These are phyloP conservation scores for Caenorhabditis remanei DNA, from an alignment of 1,140 invertebrate species.

Conservation along the genomic window DNA sequence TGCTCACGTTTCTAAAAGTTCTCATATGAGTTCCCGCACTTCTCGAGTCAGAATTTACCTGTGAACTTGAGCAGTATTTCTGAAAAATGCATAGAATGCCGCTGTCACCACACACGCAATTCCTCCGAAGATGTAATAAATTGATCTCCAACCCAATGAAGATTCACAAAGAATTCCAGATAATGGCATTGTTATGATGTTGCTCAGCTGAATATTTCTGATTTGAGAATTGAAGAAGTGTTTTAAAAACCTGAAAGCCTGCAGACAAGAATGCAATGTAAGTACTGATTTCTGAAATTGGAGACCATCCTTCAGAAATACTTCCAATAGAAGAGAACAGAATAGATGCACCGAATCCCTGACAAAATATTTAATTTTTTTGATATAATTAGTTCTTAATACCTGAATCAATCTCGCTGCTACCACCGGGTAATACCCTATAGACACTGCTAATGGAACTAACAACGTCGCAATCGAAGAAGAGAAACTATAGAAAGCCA, in stretches of 20 bases:
- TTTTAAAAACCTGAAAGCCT: background rate
- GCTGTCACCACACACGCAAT: conserved; percentile 54
- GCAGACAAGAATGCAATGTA: conserved; percentile 70
- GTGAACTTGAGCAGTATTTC: conserved; percentile 63
- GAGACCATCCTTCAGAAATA: conserved; percentile 13
- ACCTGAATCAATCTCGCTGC: conserved; percentile 72
- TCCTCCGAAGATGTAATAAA: conserved; percentile 66
- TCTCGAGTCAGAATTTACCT: background rate
- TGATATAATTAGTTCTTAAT: background rate
- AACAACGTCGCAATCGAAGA: conserved; percentile 74
- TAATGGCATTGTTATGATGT: conserved; percentile 69
- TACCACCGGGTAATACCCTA: conserved; percentile 68
- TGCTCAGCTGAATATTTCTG: conserved; percentile 60
- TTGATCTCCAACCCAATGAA: conserved; percentile 62
- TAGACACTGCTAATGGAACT: conserved; percentile 69
- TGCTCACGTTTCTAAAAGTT: conserved; percentile 50
- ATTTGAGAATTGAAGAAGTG: background rate
- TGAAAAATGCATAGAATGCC: conserved; percentile 65
- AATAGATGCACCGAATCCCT: conserved; percentile 63
- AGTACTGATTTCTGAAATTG: conserved; percentile 7
- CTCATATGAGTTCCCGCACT: background rate
- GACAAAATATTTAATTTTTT: background rate
- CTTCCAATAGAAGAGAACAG: conserved; percentile 69
- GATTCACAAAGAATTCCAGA: conserved; percentile 62
- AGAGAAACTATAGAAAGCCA: conserved; percentile 70